phyloP scores from a whole-genome alignment of 1,140 invertebrate species.

The Manduca sexta region DNA sequence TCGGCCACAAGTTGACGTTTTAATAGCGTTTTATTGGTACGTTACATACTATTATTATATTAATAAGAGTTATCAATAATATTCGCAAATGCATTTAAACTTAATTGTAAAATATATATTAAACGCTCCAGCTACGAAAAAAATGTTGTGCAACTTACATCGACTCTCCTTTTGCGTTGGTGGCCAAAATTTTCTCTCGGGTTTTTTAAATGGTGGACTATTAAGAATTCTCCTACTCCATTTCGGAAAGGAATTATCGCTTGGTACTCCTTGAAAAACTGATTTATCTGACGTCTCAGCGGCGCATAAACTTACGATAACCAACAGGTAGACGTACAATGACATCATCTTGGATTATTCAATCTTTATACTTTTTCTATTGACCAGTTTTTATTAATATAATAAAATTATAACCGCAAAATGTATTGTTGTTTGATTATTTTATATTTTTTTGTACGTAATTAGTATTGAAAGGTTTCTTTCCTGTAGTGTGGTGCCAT shows the following conservation, averaged over 20 bases:
- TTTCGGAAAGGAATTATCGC: background rate
- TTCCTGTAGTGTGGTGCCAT: too few relatives aligned
- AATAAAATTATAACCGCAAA: too few relatives aligned
- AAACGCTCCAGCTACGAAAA: background rate
- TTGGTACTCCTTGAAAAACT: background rate
- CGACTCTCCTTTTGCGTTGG: slow-evolving; percentile 46
- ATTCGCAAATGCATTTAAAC: too few relatives aligned
- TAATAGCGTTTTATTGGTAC: too few relatives aligned
- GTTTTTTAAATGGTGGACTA: slow-evolving; percentile 11
- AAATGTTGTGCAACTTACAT: slow-evolving; percentile 38
- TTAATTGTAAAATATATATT: too few relatives aligned
- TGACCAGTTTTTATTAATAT: slow-evolving; percentile 4
- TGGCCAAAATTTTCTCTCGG: slow-evolving; percentile 41
- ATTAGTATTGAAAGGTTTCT: too few relatives aligned
- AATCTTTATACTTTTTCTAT: slow-evolving; percentile 2
- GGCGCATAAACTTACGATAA: slow-evolving; percentile 5
- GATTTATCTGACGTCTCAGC: background rate
- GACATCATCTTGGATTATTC: background rate
- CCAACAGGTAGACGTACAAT: background rate
- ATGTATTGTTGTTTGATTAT: too few relatives aligned
- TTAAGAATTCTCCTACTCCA: slow-evolving; percentile 20
- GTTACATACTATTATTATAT: too few relatives aligned
- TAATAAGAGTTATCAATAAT: too few relatives aligned
- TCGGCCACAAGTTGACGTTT: too few relatives aligned
- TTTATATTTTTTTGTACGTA: too few relatives aligned